Conservation (phyloP, 2,888 invertebrate species). For the Scelioninae gen. 1 region DNA sequence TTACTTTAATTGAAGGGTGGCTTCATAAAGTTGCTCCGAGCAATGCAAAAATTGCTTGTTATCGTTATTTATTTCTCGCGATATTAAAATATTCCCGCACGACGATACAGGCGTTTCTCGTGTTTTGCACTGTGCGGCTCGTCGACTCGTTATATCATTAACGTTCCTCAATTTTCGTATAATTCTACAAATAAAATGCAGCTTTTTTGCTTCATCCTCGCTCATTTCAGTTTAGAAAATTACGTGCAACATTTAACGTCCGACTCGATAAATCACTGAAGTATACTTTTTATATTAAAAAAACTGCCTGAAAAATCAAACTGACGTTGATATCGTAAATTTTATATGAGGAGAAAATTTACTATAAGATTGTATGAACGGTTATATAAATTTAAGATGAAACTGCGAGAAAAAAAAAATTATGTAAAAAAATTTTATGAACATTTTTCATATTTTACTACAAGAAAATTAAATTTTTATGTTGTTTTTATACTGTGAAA, state of each 20-base stretch:
- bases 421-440: too few species aligned
- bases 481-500: too few species aligned
- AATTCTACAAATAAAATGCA: constrained; percentile 12
- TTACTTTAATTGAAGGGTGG: constrained; percentile 66
- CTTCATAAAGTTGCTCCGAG: constrained; percentile 50
- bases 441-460: too few species aligned
- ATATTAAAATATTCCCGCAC: constrained; percentile 57
- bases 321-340: neutral
- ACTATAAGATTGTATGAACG: too few species aligned
- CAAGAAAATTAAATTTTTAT: too few species aligned
- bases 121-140: neutral
- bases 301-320: neutral
- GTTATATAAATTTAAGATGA: too few species aligned
- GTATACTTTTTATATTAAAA: neutral
- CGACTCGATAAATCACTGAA: constrained; percentile 5
- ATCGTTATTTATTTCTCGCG: constrained; percentile 62
- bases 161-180: constrained; percentile 40
- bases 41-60: constrained; percentile 59
- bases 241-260: neutral
- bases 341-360: neutral
- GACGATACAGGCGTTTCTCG: constrained; percentile 24
- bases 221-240: constrained; percentile 11
- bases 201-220: neutral
- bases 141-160: constrained; percentile 41
- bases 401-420: too few species aligned